These are phyloP conservation scores for Staurois parvus DNA, from an alignment of 2,797 vertebrate species.

Conservation along the genomic window DNA sequence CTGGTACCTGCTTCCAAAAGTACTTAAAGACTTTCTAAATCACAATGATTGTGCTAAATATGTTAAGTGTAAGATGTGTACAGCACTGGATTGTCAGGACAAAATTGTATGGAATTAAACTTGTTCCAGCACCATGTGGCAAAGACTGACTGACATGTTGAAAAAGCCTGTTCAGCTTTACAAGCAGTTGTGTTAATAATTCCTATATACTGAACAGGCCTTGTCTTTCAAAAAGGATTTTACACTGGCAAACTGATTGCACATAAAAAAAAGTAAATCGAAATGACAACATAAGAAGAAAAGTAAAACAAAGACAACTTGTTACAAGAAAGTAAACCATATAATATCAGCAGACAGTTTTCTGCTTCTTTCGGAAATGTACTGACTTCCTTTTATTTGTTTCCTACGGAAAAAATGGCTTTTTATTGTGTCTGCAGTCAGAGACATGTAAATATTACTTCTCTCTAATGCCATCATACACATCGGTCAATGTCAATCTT, in stretches of 20 bases:
- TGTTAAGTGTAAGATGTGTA: conserved; percentile 11
- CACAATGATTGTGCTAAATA: neutral
- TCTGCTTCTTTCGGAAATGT: conserved; percentile 21
- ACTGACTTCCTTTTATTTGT: neutral
- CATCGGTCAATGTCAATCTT: no score
- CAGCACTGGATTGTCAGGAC: conserved; percentile 9
- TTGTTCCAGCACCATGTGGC: neutral
- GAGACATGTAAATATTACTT: neutral
- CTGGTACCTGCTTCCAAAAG: conserved; percentile 17
- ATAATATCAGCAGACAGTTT: conserved; percentile 12
- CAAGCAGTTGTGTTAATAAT: conserved; percentile 3
- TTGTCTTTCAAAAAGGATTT: conserved; percentile 8
- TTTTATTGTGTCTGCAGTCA: neutral
- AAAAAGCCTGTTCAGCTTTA: neutral
- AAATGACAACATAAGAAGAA: conserved; percentile 40
- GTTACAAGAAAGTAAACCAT: conserved; percentile 12
- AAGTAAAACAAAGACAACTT: conserved; percentile 27
- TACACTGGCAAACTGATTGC: conserved; percentile 20
- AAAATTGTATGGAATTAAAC: conserved; percentile 23
- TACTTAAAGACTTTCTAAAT: conserved; percentile 18
- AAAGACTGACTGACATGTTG: conserved; percentile 25
- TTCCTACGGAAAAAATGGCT: neutral
- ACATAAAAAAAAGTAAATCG: conserved; percentile 41
- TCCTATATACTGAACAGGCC: neutral
- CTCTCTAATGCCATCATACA: no score